Conservation (phyloP, 2,797 vertebrate species). For the Leucoraja ocellata region DNA sequence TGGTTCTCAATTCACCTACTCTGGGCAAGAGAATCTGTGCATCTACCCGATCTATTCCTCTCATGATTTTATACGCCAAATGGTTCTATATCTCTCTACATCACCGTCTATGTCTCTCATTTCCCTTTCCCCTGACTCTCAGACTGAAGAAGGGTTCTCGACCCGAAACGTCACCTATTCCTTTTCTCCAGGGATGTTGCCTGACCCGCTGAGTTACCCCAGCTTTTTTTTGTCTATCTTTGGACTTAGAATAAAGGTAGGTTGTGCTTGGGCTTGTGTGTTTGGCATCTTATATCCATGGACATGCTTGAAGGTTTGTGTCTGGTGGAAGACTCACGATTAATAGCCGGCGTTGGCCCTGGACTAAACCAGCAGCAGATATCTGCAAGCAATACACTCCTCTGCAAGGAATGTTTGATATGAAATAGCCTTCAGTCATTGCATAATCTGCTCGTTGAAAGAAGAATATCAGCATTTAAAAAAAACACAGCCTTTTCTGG, state of each 20-base stretch:
- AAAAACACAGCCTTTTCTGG: slow-evolving; percentile 63
- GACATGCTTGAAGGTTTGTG: background rate
- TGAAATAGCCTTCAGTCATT: slow-evolving; percentile 33
- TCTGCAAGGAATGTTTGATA: slow-evolving; percentile 21
- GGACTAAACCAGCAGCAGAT: background rate
- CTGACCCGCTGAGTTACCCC: no score
- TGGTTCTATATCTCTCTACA: no score
- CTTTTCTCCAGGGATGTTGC: no score
- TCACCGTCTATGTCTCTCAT: no score
- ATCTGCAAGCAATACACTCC: slow-evolving; percentile 2
- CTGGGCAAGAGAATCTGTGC: no score
- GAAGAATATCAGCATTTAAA: slow-evolving; percentile 72
- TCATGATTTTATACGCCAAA: no score
- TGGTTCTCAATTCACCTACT: no score
- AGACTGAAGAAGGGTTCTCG: no score
- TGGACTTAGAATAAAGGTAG: background rate
- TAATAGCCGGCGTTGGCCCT: background rate
- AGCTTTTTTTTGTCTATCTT: no score
- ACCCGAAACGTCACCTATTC: no score
- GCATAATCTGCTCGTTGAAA: slow-evolving; percentile 31
- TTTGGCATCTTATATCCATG: background rate
- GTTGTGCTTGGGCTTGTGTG: background rate
- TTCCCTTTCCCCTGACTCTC: no score
- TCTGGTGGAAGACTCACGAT: background rate
- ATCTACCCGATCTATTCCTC: no score